Base-by-base conservation (phyloP, 2,888 invertebrate genomes). In the Lepidochrysops patricia region DNA sequence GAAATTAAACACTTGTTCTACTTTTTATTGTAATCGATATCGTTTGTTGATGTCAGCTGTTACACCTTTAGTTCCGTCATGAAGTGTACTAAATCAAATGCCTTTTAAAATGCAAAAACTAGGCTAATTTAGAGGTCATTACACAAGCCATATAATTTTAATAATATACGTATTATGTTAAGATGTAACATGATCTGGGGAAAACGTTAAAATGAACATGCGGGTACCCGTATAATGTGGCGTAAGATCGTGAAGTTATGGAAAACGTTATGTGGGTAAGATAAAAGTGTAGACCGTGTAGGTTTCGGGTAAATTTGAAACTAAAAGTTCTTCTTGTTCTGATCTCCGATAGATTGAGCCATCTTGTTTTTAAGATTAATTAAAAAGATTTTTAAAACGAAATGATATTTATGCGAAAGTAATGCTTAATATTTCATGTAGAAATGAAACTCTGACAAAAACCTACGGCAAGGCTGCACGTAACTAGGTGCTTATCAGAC, bases 361-460 rank as follows among this genome's bases (percentile, higher is more conserved):
- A n/a, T n/a, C n/a, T n/a, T n/a, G n/a, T n/a, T n/a, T n/a, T n/a
- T n/a, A n/a, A n/a, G n/a, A n/a, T n/a, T n/a, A n/a, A n/a, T n/a
- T n/a, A n/a, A n/a, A n/a, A n/a, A n/a, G n/a, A n/a, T n/a, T n/a
- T n/a, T n/a, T n/a, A n/a, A n/a, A n/a, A n/a, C n/a, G n/a, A n/a
- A n/a, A n/a, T n/a, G n/a, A n/a, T 19, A 6, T 37, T 43, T 15
- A 43, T 43, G 37, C 37, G 3, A 43, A 43, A 19, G 43, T 43
- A 52, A 26, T 27, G 27, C 27, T 52, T 43, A 15, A 43, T 26
- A 52, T 52, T 52, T 52, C 27, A 52, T 52, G 26, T 52, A 52
- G 52, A n/a, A 52, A 52, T 26, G 27, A 52, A 52, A 52, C 52
- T 52, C 52, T 15, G 27, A 52, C 52, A 52, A 52, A 52, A 52